Base-by-base conservation (phyloP, 2,113 vertebrate species). In the Alectura lathami region DNA sequence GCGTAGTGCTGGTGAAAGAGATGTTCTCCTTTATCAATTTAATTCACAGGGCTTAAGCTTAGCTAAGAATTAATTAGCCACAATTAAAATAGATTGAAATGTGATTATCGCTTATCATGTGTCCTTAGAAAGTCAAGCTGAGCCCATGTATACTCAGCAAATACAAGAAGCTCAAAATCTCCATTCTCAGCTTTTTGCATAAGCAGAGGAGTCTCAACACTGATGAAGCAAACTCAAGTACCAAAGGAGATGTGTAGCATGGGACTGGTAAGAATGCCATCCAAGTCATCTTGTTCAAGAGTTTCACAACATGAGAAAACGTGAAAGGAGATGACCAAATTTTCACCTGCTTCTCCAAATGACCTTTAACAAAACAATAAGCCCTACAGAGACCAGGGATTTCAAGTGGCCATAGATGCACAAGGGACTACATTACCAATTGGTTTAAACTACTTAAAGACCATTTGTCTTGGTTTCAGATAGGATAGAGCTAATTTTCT, bases 11-110 rank as follows among this genome's bases (percentile, higher is more conserved):
- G 21, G n/a, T 42, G 50, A 54, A 76, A 91, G 42, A 56, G 11
- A 9, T 12, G 27, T 20, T 29, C 10, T 42, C 64, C 26, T 68
- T 34, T 50, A 70, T 34, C 29, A 21, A 34, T 64, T 72, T 68
- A 75, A 56, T 75, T 75, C 56, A 56, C 51, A n/a, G 16, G 43
- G 43, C 22, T 86, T 86, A 60, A 93, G 11, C 32, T 16, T 24
- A 40, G 56, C 21, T 68, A 88, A 89, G 66, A 91, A 91, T 75
- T 73, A 82, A 88, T 91, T 95, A 91, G 17, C 5, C 2, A 45
- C 48, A 78, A 82, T 78, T 91, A 79, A 83, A 93, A 38, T 30
- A 86, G 51, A 64, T 32, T 48, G 76, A 93, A 80, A 54, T 22
- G 57, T 77, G 72, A 86, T 85, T 85, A 53, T 30, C 47, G 47